Conservation (phyloP, 2,888 invertebrate genomes). For the Crepidodera aurea region DNA sequence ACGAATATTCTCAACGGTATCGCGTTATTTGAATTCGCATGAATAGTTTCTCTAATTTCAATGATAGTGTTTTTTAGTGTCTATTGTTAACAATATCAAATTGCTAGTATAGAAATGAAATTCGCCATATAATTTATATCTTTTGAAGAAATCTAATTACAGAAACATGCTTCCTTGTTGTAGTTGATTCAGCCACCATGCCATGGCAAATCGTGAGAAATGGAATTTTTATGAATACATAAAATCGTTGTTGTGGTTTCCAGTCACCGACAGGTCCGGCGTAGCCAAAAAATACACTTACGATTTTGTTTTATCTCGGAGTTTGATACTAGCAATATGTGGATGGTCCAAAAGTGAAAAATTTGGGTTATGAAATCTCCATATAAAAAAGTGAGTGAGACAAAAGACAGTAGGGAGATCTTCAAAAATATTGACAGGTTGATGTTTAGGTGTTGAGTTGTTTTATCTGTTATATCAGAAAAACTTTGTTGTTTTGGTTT, state of each 20-base stretch:
- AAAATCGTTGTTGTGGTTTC: slow-evolving; percentile 1
- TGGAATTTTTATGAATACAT: slow-evolving; percentile 1
- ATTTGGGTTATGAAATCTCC: no score
- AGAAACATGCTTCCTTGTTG: neutral
- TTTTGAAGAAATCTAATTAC: slow-evolving; percentile 10
- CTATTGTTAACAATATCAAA: slow-evolving; percentile 2
- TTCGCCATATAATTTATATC: slow-evolving; percentile 7
- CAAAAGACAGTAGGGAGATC: no score
- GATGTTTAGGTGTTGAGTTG: no score
- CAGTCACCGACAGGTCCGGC: neutral
- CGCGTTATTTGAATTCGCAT: neutral
- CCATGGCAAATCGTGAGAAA: slow-evolving; percentile 2
- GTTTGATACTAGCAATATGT: no score
- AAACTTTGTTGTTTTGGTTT: no score
- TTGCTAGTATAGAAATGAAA: slow-evolving; percentile 1
- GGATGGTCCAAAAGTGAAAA: no score
- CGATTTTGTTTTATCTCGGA: no score
- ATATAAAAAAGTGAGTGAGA: no score
- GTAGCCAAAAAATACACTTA: no score
- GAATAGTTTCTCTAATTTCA: neutral
- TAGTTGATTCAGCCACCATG: slow-evolving; percentile 1
- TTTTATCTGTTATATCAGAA: no score
- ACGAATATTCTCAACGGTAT: neutral
- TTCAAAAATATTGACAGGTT: no score
- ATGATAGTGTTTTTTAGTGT: neutral